phyloP scores from a whole-genome alignment of 2,113 vertebrate species.

The Trematocara nigrifrons region DNA sequence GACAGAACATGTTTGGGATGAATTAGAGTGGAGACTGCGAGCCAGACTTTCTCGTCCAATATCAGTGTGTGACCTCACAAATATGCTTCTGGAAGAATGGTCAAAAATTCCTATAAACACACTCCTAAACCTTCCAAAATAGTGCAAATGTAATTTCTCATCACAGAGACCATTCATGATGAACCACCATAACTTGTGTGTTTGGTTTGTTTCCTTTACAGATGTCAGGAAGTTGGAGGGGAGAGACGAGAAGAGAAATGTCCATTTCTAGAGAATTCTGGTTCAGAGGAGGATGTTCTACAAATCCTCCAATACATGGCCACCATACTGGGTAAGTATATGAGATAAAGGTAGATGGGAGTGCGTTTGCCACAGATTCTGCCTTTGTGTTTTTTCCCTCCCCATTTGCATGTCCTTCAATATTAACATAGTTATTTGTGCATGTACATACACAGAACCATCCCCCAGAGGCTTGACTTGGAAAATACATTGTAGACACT shows the following conservation, averaged over 20 bases:
- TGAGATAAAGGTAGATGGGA: constrained; percentile 15
- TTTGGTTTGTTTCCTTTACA: constrained; percentile 44
- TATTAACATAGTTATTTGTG: not conserved
- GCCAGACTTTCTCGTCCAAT: not conserved
- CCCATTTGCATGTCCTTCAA: not conserved
- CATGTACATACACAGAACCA: not conserved
- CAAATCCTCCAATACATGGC: constrained; percentile 92
- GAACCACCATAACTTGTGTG: not conserved
- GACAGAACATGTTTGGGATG: not conserved
- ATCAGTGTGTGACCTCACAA: not conserved
- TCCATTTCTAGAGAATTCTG: constrained; percentile 82
- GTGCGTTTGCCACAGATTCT: not conserved
- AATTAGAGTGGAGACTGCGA: not conserved
- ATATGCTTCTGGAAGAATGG: not conserved
- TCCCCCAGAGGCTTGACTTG: not conserved
- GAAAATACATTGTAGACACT: not conserved
- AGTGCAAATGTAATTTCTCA: not conserved
- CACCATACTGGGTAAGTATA: constrained; percentile 84
- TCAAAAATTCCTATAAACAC: not conserved
- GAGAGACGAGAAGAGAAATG: constrained; percentile 85
- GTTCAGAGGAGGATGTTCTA: constrained; percentile 88
- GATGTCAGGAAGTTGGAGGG: constrained; percentile 83
- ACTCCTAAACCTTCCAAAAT: not conserved
- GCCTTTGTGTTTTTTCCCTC: not conserved
- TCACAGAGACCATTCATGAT: not conserved